Conservation (phyloP, 2,113 vertebrate genomes). For the Genyomyrus donnyi region DNA sequence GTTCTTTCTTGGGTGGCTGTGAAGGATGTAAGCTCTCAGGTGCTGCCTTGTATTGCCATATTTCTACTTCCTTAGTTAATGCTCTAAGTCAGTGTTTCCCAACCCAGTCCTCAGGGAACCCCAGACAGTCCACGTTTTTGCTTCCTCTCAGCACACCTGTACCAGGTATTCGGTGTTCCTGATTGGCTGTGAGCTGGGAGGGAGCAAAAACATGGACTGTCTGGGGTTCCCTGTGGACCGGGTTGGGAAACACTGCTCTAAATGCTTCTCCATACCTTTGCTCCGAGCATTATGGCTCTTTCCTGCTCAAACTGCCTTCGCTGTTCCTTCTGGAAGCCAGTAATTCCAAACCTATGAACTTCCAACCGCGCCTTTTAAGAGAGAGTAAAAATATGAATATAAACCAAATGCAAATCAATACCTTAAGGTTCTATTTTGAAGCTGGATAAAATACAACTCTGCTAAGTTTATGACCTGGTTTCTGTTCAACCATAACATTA, state of each 20-base stretch:
- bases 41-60: neutral
- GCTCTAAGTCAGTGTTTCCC: neutral
- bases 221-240: neutral
- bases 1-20: slow-evolving; percentile 78
- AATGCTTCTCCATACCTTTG: slow-evolving; percentile 58
- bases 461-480: neutral
- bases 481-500: neutral
- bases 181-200: neutral
- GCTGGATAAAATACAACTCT: neutral
- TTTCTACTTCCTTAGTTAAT: neutral
- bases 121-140: too few relatives aligned
- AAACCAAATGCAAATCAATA: neutral
- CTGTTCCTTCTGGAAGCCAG: slow-evolving; percentile 81
- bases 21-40: neutral
- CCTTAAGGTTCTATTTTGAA: neutral
- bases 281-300: slow-evolving; percentile 87
- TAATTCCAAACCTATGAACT: slow-evolving; percentile 91
- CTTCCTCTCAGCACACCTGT: too few relatives aligned
- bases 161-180: too few relatives aligned
- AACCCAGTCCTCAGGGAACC: neutral
- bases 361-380: slow-evolving; percentile 78
- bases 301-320: slow-evolving; percentile 80
- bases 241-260: neutral
- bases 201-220: neutral
- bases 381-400: neutral